Evolutionary conservation across 2,797 vertebrate genomes (phyloP).

Genomic region (Melanotaenia pygmaea): DNA sequence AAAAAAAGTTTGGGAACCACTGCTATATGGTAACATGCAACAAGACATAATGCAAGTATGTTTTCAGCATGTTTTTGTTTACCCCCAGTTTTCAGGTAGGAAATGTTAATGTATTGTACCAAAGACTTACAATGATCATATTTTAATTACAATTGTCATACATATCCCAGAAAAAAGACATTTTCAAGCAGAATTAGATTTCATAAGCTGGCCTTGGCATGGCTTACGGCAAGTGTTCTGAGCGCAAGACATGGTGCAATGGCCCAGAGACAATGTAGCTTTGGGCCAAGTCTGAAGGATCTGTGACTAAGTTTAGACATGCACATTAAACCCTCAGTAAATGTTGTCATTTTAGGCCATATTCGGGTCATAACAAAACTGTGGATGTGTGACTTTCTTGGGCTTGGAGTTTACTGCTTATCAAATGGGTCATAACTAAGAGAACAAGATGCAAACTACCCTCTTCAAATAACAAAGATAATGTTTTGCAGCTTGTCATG

Average conservation of each 20-base stretch:
- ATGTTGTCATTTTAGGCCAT: neutral
- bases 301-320: neutral
- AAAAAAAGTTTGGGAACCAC: too few species aligned
- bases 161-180: neutral
- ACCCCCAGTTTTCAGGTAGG: neutral
- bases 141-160: neutral
- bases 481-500: too few species aligned
- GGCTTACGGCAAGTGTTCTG: neutral
- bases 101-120: neutral
- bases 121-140: too few species aligned
- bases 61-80: neutral
- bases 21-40: too few species aligned
- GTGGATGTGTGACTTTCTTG: neutral
- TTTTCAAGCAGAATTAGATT: neutral
- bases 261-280: neutral
- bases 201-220: neutral
- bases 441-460: neutral
- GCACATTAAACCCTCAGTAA: neutral
- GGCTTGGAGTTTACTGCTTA: neutral
- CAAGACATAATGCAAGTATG: too few species aligned
- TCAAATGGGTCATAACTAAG: neutral
- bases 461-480: neutral
- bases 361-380: neutral
- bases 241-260: neutral
- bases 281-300: neutral